Conservation (phyloP, 2,888 invertebrate genomes). For the Drosophila glabriapex region DNA sequence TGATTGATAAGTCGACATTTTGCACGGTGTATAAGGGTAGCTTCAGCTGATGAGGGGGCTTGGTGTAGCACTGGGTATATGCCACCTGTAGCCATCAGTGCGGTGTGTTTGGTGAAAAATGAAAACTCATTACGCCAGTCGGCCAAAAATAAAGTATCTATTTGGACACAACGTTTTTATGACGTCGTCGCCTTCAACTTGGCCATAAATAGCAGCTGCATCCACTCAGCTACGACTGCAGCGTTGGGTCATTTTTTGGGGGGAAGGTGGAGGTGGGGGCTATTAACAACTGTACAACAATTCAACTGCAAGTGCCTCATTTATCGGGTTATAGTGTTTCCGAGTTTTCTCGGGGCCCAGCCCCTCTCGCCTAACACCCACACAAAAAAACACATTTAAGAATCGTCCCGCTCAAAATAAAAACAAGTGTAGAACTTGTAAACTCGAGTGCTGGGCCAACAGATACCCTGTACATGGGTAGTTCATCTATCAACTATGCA, state of each 20-base stretch:
- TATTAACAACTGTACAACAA: slow-evolving; percentile 35
- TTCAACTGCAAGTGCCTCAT: slow-evolving; percentile 39
- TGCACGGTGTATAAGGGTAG: background rate
- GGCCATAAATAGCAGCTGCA: slow-evolving; percentile 54
- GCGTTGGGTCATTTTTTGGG: slow-evolving; percentile 23
- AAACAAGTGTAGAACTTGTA: background rate
- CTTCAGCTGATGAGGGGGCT: background rate
- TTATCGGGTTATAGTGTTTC: slow-evolving; percentile 18
- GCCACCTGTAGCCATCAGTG: slow-evolving; percentile 71
- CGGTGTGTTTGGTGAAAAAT: slow-evolving; percentile 49
- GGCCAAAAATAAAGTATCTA: slow-evolving; percentile 67
- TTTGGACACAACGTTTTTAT: slow-evolving; percentile 42
- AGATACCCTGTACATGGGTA: slow-evolving; percentile 5
- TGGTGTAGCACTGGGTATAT: slow-evolving; percentile 7
- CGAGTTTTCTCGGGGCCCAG: slow-evolving; percentile 42
- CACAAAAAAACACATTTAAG: slow-evolving; percentile 36
- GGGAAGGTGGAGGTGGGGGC: background rate
- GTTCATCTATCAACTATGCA: background rate
- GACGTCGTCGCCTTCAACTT: slow-evolving; percentile 63
- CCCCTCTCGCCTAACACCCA: slow-evolving; percentile 60
- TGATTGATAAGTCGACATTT: background rate
- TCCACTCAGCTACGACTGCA: slow-evolving; percentile 23
- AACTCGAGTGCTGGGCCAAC: background rate
- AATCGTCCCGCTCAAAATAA: slow-evolving; percentile 14
- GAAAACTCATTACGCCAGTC: slow-evolving; percentile 73